phyloP scores from a whole-genome alignment of 2,888 invertebrate species.

The Erebia aethiops region DNA sequence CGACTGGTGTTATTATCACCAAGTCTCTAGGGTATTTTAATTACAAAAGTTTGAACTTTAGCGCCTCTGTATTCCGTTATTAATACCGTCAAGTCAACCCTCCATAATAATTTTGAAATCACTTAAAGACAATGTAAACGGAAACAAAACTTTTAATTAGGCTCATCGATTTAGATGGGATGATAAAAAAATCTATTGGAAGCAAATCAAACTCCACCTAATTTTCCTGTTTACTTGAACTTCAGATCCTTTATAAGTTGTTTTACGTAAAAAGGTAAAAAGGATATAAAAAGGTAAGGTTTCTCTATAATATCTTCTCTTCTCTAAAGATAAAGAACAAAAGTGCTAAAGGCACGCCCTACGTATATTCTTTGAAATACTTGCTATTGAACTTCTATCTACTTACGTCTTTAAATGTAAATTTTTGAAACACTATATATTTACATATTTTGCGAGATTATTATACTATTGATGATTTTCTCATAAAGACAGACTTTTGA shows the following conservation, averaged over 20 bases:
- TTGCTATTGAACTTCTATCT: too few relatives aligned
- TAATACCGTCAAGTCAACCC: not conserved
- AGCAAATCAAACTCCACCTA: not conserved
- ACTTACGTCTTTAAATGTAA: too few relatives aligned
- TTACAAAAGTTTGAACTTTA: constrained; percentile 52
- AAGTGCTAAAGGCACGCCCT: too few relatives aligned
- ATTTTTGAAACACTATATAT: too few relatives aligned
- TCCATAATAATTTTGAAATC: constrained; percentile 1
- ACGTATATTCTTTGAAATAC: too few relatives aligned
- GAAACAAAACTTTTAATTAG: constrained; percentile 7
- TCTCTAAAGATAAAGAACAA: too few relatives aligned
- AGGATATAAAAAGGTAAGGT: too few relatives aligned
- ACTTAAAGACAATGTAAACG: not conserved
- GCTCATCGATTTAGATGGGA: not conserved
- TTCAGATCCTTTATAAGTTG: not conserved
- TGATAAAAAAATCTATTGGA: constrained; percentile 1
- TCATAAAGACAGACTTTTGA: too few relatives aligned
- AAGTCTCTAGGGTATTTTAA: constrained; percentile 57
- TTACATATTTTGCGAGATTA: too few relatives aligned
- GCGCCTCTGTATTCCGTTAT: constrained; percentile 42
- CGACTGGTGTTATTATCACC: constrained; percentile 58
- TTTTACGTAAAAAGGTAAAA: too few relatives aligned
- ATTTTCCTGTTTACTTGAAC: not conserved
- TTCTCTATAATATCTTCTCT: too few relatives aligned
- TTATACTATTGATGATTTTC: too few relatives aligned